Percentiles rank a stretch among this genome's conserved stretches.
Conservation (phyloP, 2,113 vertebrate genomes). For the Philantomba maxwellii region DNA sequence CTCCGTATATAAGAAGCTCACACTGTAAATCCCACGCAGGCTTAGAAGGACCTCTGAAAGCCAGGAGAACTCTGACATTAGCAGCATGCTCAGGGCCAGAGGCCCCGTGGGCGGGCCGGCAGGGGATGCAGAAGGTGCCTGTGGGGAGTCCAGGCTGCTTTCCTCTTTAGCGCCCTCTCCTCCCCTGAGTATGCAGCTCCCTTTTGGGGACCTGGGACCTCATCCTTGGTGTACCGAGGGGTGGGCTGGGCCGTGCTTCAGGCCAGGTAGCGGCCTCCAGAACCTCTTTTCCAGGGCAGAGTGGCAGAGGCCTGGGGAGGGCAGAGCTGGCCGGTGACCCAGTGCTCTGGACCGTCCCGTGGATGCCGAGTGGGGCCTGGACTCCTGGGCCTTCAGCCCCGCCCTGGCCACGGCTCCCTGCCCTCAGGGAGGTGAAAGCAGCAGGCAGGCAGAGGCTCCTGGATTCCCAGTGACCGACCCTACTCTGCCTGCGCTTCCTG, state of each 20-base stretch:
- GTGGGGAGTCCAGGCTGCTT: not conserved
- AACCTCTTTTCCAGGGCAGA: not conserved
- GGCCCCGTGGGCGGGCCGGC: accelerated
- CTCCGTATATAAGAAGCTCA: not conserved
- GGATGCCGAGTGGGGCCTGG: not conserved
- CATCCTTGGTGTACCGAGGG: too few species aligned
- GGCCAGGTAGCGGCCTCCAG: not conserved
- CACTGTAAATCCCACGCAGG: too few species aligned
- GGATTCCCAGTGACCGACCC: accelerated
- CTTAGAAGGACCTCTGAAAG: not conserved
- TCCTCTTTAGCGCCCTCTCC: not conserved
- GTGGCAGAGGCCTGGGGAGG: not conserved
- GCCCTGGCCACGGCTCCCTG: not conserved
- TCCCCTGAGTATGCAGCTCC: not conserved
- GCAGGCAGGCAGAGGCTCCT: not conserved
- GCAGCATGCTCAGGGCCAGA: not conserved
- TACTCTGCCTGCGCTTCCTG: accelerated
- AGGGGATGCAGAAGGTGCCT: not conserved
- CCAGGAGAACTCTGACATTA: not conserved
- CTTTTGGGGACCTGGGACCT: not conserved
- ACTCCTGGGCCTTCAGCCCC: not conserved
- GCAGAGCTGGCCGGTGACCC: not conserved
- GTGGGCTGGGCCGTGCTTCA: not conserved
- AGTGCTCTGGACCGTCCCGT: accelerated
- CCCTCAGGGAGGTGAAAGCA: not conserved